Evolutionary conservation across 2,113 vertebrate genomes (phyloP), one percentile per base, ranked within the genome.

Genomic region (Rhipidura dahli): DNA sequence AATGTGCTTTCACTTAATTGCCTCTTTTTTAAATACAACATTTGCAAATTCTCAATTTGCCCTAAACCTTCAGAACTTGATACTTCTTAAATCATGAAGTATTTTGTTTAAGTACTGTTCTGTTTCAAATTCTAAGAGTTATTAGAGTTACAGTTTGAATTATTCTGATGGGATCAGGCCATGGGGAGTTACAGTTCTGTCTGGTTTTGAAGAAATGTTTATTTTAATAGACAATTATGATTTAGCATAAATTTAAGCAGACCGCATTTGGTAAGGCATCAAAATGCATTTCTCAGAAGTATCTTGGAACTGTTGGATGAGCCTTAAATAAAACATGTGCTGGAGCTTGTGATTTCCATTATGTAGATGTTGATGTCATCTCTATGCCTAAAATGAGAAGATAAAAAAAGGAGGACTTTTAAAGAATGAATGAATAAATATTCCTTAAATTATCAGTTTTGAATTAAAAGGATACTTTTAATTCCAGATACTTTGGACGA

Each of bases 261-360:
- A 68, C 66, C 37, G 91, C 0, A 0, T 85, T 95, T 85, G 59
- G 39, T 84, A 78, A 78, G 71, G 35, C 56, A 69, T 24, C 30
- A 70, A 86, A 94, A 89, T 80, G 39, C 28, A 7, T 83, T 88
- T 91, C 82, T 96, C 91, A 54, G 49, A 93, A 89, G 50, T 91
- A 61, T 95, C 90, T 96, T 94, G 57, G 54, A 90, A 51, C 80
- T 82, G 69, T 75, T 92, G 64, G 89, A 93, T 93, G 73, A 83
- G 47, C 47, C 76, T 95, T 94, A 91, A 95, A 95, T 95, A 91
- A 96, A 96, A 76, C 80, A 75, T 91, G 72, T 91, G 72, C 83
- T 78, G 33, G 54, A 93, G 78, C 90, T 96, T 1, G 20, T 90
- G 85, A 90, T 91, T 93, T 95, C 85, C 35, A 60, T 96, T 78